phyloP scores from a whole-genome alignment of 2,113 vertebrate species.

The Meleagris gallopavo region DNA sequence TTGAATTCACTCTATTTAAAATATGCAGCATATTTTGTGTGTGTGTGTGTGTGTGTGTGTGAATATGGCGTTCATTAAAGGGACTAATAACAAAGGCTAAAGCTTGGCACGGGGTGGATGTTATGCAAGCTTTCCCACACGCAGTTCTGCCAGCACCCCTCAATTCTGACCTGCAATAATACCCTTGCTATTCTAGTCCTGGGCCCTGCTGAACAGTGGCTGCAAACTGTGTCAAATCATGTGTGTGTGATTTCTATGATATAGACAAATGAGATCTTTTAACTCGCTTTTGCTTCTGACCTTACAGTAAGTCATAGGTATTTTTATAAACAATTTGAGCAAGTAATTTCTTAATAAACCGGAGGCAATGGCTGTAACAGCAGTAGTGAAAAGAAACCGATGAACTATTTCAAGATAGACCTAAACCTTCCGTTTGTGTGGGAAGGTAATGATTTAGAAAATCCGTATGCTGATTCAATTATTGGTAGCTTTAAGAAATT shows the following conservation, averaged over 20 bases:
- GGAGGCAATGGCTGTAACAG: not conserved
- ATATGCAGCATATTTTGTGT: constrained; percentile 54
- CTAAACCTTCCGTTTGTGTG: constrained; percentile 53
- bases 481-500: constrained; percentile 71
- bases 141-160: constrained; percentile 65
- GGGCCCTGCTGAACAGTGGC: constrained; percentile 40
- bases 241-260: constrained; percentile 36
- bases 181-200: constrained; percentile 64
- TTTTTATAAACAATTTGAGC: constrained; percentile 46
- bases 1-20: constrained; percentile 64
- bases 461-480: constrained; percentile 68
- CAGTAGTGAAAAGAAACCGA: constrained; percentile 14
- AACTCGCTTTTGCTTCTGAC: not conserved
- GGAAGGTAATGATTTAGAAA: constrained; percentile 76
- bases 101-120: constrained; percentile 64
- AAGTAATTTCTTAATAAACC: constrained; percentile 58
- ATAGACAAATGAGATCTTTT: constrained; percentile 38
- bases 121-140: constrained; percentile 73
- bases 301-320: constrained; percentile 29
- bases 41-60: constrained; percentile 57
- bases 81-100: constrained; percentile 73
- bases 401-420: not conserved
- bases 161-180: constrained; percentile 71
- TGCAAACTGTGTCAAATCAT: constrained; percentile 54
- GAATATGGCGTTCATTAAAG: constrained; percentile 75